Conservation (phyloP, 2,888 invertebrate genomes). For the Hydrotaea cyrtoneurina region DNA sequence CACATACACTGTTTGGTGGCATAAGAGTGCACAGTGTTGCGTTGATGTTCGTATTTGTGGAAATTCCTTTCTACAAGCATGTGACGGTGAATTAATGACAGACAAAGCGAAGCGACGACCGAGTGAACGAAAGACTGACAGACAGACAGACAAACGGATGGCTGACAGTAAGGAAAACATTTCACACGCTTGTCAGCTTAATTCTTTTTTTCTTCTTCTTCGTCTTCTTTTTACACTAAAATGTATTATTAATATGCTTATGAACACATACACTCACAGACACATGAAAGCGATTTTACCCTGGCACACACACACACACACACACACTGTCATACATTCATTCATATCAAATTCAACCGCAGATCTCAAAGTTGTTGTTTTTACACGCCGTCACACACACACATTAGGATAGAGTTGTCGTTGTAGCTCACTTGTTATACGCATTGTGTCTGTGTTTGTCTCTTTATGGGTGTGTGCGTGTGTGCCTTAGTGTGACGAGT, state of each 20-base stretch:
- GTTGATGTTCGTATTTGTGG: neutral
- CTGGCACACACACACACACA: neutral
- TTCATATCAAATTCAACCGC: neutral
- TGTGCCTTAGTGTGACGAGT: neutral
- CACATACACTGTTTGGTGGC: too few relatives aligned
- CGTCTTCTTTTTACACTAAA: conserved; percentile 40
- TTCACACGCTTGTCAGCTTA: conserved; percentile 60
- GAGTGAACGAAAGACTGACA: neutral
- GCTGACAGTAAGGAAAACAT: conserved; percentile 58
- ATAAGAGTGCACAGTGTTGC: neutral
- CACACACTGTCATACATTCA: neutral
- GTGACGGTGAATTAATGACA: neutral
- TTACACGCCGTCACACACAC: neutral
- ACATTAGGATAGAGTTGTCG: conserved; percentile 38
- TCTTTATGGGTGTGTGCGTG: neutral
- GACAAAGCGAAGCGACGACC: neutral
- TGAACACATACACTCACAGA: conserved; percentile 5
- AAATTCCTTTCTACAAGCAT: neutral
- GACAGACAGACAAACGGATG: conserved; percentile 24
- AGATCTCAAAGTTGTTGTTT: neutral
- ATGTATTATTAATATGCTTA: conserved; percentile 51
- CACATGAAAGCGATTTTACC: neutral
- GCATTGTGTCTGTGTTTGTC: neutral
- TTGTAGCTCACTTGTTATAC: conserved; percentile 3
- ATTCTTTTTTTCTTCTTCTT: too few relatives aligned